These are phyloP conservation scores for Lepidurus packardi DNA, from an alignment of 1,140 invertebrate genomes.

Conservation along the genomic window DNA sequence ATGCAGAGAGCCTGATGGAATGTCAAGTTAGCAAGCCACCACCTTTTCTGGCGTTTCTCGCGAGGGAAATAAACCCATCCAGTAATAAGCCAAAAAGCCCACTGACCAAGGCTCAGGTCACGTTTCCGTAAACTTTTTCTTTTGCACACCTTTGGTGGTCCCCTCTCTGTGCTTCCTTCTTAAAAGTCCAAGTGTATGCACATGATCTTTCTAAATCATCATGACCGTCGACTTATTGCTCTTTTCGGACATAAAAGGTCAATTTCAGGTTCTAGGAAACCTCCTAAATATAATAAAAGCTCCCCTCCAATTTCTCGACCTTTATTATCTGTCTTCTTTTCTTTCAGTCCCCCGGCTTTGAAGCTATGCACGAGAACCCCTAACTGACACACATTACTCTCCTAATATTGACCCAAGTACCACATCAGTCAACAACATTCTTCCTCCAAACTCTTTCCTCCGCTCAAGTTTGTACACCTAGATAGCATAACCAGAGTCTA, in stretches of 20 bases:
- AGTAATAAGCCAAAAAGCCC: background rate
- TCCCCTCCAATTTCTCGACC: background rate
- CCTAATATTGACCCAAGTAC: constrained; percentile 1
- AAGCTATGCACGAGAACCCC: background rate
- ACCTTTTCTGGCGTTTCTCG: background rate
- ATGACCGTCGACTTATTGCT: constrained; percentile 2
- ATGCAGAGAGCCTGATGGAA: background rate
- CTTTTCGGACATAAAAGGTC: constrained; percentile 6
- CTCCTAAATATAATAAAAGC: background rate
- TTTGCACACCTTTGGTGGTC: constrained; percentile 17
- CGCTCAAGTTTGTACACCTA: background rate
- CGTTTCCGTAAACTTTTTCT: constrained; percentile 6
- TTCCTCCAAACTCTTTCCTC: background rate
- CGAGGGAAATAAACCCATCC: background rate
- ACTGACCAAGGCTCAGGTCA: constrained; percentile 20
- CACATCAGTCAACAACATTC: background rate
- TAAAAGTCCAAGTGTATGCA: constrained; percentile 7
- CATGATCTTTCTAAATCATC: background rate
- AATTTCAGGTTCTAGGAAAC: background rate
- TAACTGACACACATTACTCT: background rate
- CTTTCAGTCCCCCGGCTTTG: background rate
- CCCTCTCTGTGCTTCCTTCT: background rate
- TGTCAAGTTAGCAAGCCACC: background rate
- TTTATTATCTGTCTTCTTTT: background rate
- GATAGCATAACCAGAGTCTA: background rate